These are phyloP conservation scores for Samia ricini DNA, from an alignment of 1,140 invertebrate species.

Conservation along the genomic window DNA sequence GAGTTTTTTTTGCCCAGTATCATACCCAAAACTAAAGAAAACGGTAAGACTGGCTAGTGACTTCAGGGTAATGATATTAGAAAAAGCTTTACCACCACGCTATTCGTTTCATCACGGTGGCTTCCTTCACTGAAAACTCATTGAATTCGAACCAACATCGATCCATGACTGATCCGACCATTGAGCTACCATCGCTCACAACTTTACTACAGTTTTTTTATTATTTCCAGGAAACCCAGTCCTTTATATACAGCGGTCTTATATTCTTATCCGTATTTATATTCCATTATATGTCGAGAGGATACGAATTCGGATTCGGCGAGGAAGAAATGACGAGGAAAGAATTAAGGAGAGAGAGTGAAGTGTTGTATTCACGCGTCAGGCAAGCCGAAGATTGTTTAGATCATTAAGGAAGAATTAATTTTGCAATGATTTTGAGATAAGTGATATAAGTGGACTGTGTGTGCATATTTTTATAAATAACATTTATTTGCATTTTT, in stretches of 20 bases:
- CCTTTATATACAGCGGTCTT: constrained; percentile 60
- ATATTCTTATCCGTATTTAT: constrained; percentile 55
- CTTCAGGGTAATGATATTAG: too few species aligned
- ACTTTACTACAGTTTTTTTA: neutral
- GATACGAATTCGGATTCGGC: constrained; percentile 40
- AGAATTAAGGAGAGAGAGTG: constrained; percentile 42
- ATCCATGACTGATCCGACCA: too few species aligned
- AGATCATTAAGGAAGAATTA: constrained; percentile 51
- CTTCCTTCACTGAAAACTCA: too few species aligned
- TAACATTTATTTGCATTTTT: too few species aligned
- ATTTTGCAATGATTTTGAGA: neutral
- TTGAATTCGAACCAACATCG: too few species aligned
- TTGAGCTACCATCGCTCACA: too few species aligned
- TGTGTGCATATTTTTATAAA: too few species aligned
- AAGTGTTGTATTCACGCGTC: constrained; percentile 54
- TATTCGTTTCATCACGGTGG: too few species aligned
- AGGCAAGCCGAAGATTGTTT: constrained; percentile 55
- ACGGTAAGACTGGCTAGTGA: too few species aligned
- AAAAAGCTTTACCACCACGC: too few species aligned
- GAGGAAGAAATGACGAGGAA: constrained; percentile 29
- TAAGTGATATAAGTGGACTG: neutral
- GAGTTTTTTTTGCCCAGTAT: too few species aligned
- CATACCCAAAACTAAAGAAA: too few species aligned
- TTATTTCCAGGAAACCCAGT: constrained; percentile 57
- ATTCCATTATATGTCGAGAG: constrained; percentile 48